Evolutionary conservation across 2,797 vertebrate species (phyloP).

Genomic region (Ctenopoma multispine): DNA sequence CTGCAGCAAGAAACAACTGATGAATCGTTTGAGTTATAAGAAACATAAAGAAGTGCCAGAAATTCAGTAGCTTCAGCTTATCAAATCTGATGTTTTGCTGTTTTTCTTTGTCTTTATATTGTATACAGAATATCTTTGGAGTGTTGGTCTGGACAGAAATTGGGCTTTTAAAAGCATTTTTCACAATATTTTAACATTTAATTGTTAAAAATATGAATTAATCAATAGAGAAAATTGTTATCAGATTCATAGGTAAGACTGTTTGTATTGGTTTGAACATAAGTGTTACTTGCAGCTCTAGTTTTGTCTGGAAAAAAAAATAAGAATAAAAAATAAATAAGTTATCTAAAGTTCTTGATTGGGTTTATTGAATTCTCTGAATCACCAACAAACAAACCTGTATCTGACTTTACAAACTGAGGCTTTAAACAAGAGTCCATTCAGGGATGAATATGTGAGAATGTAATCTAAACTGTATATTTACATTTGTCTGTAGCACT

Average conservation of each 20-base stretch:
- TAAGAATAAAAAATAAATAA: too few relatives aligned
- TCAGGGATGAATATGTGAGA: not conserved
- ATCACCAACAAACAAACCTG: not conserved
- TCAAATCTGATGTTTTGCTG: not conserved
- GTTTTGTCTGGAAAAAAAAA: not conserved
- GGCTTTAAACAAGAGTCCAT: slow-evolving; percentile 7
- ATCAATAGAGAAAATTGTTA: not conserved
- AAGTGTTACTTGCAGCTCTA: not conserved
- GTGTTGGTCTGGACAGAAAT: not conserved
- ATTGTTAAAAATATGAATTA: not conserved
- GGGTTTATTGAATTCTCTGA: not conserved
- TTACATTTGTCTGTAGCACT: not conserved
- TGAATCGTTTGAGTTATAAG: not conserved
- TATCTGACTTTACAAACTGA: not conserved
- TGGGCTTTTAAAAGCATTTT: too few relatives aligned
- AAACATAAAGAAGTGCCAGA: too few relatives aligned
- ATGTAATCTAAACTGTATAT: not conserved
- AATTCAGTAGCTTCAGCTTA: not conserved
- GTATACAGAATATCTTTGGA: not conserved
- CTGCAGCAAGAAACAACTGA: not conserved
- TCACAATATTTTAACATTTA: too few relatives aligned
- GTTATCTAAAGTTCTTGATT: too few relatives aligned
- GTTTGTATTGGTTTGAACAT: not conserved
- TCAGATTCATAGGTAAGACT: not conserved
- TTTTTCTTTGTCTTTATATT: not conserved